These are phyloP conservation scores for Naja naja DNA, from an alignment of 2,113 vertebrate species.

Conservation along the genomic window DNA sequence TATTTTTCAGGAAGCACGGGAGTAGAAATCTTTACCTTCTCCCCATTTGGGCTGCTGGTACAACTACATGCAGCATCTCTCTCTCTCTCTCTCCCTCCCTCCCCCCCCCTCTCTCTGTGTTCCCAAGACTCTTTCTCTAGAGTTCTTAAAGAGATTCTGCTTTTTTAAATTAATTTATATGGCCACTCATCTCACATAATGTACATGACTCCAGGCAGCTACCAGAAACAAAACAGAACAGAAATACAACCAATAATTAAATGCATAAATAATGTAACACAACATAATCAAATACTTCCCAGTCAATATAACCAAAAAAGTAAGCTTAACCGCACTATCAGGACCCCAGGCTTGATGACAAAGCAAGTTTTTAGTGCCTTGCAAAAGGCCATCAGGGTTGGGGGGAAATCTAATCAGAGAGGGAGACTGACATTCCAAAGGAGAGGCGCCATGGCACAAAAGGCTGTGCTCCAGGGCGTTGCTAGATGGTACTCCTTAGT, in stretches of 20 bases:
- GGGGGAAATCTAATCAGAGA: not conserved
- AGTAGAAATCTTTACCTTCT: not conserved
- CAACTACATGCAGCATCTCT: not conserved
- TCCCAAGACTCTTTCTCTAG: not conserved
- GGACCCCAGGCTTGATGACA: not conserved
- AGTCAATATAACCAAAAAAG: not conserved
- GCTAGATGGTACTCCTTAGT: not conserved
- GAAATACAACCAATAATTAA: not conserved
- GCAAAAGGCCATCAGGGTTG: not conserved
- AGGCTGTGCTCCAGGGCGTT: not conserved
- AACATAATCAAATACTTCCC: not conserved
- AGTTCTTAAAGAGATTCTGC: not conserved
- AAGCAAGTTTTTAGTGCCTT: not conserved
- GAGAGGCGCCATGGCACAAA: not conserved
- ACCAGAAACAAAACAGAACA: not conserved
- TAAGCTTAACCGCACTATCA: not conserved
- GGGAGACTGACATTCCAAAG: not conserved
- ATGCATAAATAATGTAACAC: not conserved
- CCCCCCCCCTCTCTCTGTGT: not conserved
- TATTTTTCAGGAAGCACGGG: not conserved
- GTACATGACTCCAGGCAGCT: not conserved
- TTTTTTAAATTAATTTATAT: not conserved
- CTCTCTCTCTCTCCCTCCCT: not conserved
- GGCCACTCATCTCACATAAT: not conserved
- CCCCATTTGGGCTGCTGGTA: not conserved